Conservation (phyloP, 2,113 vertebrate species). For the Illadopsis cleaveri region DNA sequence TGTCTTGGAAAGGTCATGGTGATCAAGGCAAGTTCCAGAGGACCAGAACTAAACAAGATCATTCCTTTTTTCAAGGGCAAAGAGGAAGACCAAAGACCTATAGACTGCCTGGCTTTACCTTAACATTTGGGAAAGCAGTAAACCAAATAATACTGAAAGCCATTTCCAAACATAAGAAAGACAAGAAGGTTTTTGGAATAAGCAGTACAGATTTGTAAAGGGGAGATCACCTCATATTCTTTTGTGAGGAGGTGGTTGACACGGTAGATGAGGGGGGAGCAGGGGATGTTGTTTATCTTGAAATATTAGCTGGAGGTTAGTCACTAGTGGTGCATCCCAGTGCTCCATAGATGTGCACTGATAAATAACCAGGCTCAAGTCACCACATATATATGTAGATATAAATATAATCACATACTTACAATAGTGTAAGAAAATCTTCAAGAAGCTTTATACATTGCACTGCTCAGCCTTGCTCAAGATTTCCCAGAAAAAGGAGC, state of each 20-base stretch:
- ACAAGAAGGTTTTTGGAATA: not conserved
- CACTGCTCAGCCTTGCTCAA: not conserved
- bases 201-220: not conserved
- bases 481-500: not conserved
- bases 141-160: not conserved
- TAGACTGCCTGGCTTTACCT: not conserved
- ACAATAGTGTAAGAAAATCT: not conserved
- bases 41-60: fast-evolving
- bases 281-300: not conserved
- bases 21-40: not conserved
- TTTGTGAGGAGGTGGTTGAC: not conserved
- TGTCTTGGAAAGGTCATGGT: not conserved
- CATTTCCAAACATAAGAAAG: not conserved
- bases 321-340: not conserved
- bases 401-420: not conserved
- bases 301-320: not conserved
- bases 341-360: not conserved
- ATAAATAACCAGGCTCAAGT: not conserved
- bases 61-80: not conserved
- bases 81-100: not conserved
- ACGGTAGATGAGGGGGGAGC: not conserved
- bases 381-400: not conserved
- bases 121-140: not conserved
- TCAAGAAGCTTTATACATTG: not conserved
- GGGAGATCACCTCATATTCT: not conserved